Evolutionary conservation across 2,797 vertebrate genomes (phyloP).

Genomic region (Synanceia verrucosa): DNA sequence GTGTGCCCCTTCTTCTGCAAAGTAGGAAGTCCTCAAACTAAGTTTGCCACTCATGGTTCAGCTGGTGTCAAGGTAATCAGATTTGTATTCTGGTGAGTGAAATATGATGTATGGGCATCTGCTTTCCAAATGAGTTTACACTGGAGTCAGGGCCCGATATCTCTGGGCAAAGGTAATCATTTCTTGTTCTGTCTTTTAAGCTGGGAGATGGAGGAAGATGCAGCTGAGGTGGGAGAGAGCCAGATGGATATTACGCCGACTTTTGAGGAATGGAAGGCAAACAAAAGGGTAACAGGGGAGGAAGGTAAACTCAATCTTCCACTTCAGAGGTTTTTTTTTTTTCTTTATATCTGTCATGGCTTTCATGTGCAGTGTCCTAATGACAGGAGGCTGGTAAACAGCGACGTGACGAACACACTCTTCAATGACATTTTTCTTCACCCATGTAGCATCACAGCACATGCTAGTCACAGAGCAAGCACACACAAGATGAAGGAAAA

Average conservation of each 20-base stretch:
- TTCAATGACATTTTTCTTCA: conserved; percentile 32
- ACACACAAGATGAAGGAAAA: background rate
- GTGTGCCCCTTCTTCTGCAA: conserved; percentile 48
- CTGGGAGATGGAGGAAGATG: conserved; percentile 59
- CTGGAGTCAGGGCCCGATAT: conserved; percentile 79
- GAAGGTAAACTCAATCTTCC: conserved; percentile 74
- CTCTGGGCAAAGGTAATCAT: conserved; percentile 84
- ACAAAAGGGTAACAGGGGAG: conserved; percentile 69
- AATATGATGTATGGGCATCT: conserved; percentile 83
- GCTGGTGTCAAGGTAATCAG: conserved; percentile 81
- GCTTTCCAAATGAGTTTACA: conserved; percentile 86
- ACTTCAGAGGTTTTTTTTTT: conserved; percentile 27
- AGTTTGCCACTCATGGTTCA: conserved; percentile 77
- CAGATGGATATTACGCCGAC: conserved; percentile 69
- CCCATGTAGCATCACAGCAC: conserved; percentile 23
- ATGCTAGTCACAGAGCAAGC: conserved; percentile 29
- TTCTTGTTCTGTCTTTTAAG: conserved; percentile 77
- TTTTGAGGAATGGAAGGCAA: conserved; percentile 78
- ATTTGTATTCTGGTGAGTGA: conserved; percentile 81
- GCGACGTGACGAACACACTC: conserved; percentile 46
- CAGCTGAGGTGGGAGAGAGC: conserved; percentile 63
- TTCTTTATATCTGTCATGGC: conserved; percentile 37
- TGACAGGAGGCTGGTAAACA: conserved; percentile 54
- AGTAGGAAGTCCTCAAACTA: conserved; percentile 70
- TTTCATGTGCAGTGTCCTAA: conserved; percentile 54